Percentiles rank a stretch among this genome's conserved stretches.
phyloP scores from a whole-genome alignment of 2,797 vertebrate genomes.

The Rachycentron canadum region DNA sequence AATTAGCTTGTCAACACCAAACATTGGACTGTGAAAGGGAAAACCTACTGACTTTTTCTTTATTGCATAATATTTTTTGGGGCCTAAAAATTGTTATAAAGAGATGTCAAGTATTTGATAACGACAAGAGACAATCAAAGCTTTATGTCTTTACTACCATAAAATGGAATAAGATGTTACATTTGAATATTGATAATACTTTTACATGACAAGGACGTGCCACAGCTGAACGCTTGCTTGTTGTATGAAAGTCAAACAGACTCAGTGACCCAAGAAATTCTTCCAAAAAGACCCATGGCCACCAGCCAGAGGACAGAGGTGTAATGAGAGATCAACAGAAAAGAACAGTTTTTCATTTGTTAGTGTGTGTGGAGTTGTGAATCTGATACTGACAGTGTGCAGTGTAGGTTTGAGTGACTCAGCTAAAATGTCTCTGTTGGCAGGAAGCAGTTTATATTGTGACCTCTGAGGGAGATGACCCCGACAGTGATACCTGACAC shows the following conservation, averaged over 20 bases:
- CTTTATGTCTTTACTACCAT: background rate
- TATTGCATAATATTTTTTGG: background rate
- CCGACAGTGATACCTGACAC: constrained; percentile 52
- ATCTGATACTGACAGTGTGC: constrained; percentile 7
- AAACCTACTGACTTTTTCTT: background rate
- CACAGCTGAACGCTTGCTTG: background rate
- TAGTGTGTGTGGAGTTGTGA: background rate
- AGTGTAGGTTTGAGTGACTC: constrained; percentile 46
- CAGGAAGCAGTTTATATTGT: constrained; percentile 40
- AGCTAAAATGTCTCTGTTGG: constrained; percentile 47
- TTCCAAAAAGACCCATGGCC: background rate
- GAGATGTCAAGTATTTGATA: background rate
- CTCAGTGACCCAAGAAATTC: background rate
- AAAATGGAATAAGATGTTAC: background rate
- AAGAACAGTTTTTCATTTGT: no score
- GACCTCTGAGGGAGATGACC: constrained; percentile 46
- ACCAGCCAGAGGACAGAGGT: background rate
- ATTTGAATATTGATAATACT: background rate
- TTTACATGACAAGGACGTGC: background rate
- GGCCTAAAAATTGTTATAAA: background rate
- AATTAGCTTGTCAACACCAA: background rate
- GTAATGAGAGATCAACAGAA: constrained; percentile 2
- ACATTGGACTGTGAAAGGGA: background rate
- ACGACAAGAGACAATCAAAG: background rate
- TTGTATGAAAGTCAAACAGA: constrained; percentile 10